Conservation (phyloP, 1,140 invertebrate species). For the Colletes latitarsis region DNA sequence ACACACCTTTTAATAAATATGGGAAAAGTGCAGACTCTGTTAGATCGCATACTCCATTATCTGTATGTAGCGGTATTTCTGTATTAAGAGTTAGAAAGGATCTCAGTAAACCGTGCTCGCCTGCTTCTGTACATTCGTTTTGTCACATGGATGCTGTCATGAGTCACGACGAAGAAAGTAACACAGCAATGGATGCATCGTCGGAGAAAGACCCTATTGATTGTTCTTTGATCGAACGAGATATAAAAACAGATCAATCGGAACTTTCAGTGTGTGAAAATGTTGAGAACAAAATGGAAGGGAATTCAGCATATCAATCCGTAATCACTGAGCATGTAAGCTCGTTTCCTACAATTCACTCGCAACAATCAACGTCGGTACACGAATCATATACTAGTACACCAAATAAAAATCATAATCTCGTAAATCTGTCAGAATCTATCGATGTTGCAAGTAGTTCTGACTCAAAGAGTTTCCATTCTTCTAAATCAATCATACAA, state of each 20-base stretch:
- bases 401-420: slow-evolving; percentile 67
- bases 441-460: slow-evolving; percentile 70
- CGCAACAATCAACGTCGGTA: slow-evolving; percentile 65
- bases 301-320: slow-evolving; percentile 66
- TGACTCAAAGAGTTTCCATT: slow-evolving; percentile 74
- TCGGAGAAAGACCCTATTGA: slow-evolving; percentile 79
- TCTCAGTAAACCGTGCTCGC: slow-evolving; percentile 69
- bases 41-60: slow-evolving; percentile 71
- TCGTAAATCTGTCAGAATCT: slow-evolving; percentile 72
- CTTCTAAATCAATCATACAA: slow-evolving; percentile 70
- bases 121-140: slow-evolving; percentile 70
- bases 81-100: slow-evolving; percentile 68
- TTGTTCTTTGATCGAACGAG: slow-evolving; percentile 59
- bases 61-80: slow-evolving; percentile 69
- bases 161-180: slow-evolving; percentile 60
- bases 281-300: slow-evolving; percentile 48
- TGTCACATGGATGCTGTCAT: slow-evolving; percentile 65
- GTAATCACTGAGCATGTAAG: slow-evolving; percentile 73
- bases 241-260: slow-evolving; percentile 58
- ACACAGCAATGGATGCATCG: slow-evolving; percentile 45
- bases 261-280: slow-evolving; percentile 54
- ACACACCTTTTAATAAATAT: slow-evolving; percentile 68
- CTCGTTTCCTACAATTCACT: slow-evolving; percentile 68
- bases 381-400: slow-evolving; percentile 67
- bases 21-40: slow-evolving; percentile 49